Base-by-base conservation (phyloP, 2,888 invertebrate genomes). In the Hedychridium roseum region DNA sequence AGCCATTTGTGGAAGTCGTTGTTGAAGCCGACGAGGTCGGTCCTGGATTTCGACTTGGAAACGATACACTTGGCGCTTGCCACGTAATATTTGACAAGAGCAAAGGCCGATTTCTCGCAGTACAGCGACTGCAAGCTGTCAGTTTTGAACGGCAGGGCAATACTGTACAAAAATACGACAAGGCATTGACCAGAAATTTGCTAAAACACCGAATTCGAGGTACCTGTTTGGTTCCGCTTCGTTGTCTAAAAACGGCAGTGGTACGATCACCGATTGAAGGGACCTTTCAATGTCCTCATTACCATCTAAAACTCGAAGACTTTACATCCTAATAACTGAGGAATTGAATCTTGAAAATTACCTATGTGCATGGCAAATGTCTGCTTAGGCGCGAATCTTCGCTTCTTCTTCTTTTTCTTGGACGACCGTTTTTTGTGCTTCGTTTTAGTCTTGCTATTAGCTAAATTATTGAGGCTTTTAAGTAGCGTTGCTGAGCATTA, bases 211-310 rank as follows among this genome's bases (percentile, higher is more conserved):
- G 16, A 15, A 31, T 17, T 43, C 4, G n/a, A 46, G 48, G 41
- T 55, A 76, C 76, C 76, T 76, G 21, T 80, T 79, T 0, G 83
- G 81, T n/a, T 79, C 69, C 1, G 68, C 63, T 31, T 81, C 79
- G 74, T 86, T 84, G 61, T 85, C 84, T 26, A 88, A 81, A 52
- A 82, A 82, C 0, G 88, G 88, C 27, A 86, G 71, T 0, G 86
- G 85, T 32, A 86, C 74, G 15, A 45, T 37, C 7, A 65, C 44
- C 14, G 47, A 34, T 41, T 5, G 9, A 6, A 23, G 9, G 23
- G 23, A 9, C 23, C 5, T 23, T 6, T 6, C 23, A 23, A 6
- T 6, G 23, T 23, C 23, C 23, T 23, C 23, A 23, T 23, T 9
- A 9, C 5, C 9, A 5, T 23, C 23, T 23, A 23, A 23, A 23